A percentile compares a stretch with the other conserved stretches of the same genome.
phyloP scores from a whole-genome alignment of 2,888 invertebrate species.

The Alloscopus bannaensis region DNA sequence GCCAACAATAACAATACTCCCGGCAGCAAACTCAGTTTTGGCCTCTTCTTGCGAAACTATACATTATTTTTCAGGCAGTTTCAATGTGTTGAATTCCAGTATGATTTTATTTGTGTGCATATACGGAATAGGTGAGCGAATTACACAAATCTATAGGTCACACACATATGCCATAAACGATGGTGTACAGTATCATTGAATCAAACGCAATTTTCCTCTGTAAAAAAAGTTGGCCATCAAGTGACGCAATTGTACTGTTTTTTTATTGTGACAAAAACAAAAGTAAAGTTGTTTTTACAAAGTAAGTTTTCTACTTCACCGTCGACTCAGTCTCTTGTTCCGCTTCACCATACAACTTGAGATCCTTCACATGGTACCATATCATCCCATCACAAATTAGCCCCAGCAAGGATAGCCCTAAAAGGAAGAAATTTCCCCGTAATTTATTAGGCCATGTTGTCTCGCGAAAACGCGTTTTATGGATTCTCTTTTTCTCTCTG shows the following conservation, averaged over 20 bases:
- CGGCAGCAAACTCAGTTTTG: no score
- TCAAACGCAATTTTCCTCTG: no score
- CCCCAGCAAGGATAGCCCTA: conserved; percentile 79
- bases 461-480: neutral
- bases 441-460: neutral
- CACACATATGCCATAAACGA: no score
- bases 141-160: no score
- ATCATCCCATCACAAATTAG: conserved; percentile 80
- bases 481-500: neutral
- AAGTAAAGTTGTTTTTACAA: neutral
- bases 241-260: neutral
- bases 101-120: no score
- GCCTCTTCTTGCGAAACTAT: no score
- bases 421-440: conserved; percentile 15
- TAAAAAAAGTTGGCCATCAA: no score
- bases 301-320: neutral
- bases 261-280: conserved; percentile 8
- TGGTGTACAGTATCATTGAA: no score
- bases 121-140: no score
- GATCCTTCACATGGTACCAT: conserved; percentile 79
- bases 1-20: no score
- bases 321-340: conserved; percentile 14
- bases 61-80: no score
- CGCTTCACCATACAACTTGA: conserved; percentile 79
- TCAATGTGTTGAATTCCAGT: no score